A percentile compares a stretch with the other conserved stretches of the same genome.
These are phyloP conservation scores for Limnephilus rhombicus DNA, from an alignment of 2,888 invertebrate genomes.

Conservation along the genomic window DNA sequence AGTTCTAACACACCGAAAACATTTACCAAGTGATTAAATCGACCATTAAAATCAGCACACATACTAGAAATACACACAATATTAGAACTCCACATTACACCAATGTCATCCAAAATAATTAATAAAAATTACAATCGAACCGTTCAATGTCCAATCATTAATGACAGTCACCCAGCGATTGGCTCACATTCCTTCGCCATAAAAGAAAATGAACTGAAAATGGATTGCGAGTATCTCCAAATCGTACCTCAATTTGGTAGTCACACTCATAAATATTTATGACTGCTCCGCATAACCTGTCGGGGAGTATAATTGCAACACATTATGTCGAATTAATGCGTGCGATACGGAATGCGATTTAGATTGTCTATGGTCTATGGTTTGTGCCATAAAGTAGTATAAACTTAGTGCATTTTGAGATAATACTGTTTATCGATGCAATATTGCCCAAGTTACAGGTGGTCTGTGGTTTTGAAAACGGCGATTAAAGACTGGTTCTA, in stretches of 20 bases:
- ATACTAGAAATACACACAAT: neutral
- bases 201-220: neutral
- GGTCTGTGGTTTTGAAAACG: neutral
- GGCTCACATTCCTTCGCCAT: neutral
- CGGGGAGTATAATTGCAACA: neutral
- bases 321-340: slow-evolving; percentile 10
- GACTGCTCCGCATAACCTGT: neutral
- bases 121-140: neutral
- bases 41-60: neutral
- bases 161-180: neutral
- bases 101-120: slow-evolving; percentile 10
- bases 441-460: neutral
- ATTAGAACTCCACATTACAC: neutral
- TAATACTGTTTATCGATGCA: neutral
- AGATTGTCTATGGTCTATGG: slow-evolving; percentile 2
- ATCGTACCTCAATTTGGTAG: neutral
- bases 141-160: neutral
- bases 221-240: neutral
- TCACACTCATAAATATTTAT: slow-evolving; percentile 18
- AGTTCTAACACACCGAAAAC: no score
- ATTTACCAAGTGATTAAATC: no score
- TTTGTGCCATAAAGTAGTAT: neutral
- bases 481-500: neutral
- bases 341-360: slow-evolving; percentile 6
- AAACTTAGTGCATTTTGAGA: neutral